Conservation (phyloP, 2,113 vertebrate genomes). For the Salminus brasiliensis region DNA sequence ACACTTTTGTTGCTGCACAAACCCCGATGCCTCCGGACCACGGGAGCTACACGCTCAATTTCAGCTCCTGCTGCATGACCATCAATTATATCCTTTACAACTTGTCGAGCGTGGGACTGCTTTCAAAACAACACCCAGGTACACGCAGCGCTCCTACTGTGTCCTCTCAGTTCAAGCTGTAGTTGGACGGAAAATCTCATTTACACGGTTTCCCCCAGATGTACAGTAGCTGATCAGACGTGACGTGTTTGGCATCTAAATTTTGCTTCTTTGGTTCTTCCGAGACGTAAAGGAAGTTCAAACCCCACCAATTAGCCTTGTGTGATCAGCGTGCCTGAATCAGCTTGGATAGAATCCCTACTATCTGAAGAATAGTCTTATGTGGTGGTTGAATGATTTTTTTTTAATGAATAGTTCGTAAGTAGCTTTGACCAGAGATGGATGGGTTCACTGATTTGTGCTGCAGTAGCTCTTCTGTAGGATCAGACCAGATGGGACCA, state of each 20-base stretch:
- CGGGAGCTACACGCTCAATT: neutral
- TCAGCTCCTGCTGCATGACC: neutral
- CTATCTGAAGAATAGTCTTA: too few relatives aligned
- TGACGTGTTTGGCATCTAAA: neutral
- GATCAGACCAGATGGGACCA: too few relatives aligned
- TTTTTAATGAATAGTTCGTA: too few relatives aligned
- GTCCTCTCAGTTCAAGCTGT: neutral
- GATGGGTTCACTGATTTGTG: too few relatives aligned
- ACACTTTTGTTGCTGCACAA: constrained; percentile 12
- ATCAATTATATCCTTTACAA: neutral
- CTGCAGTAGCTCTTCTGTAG: too few relatives aligned
- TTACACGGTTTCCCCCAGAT: neutral
- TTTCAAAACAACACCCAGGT: neutral
- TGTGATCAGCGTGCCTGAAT: too few relatives aligned
- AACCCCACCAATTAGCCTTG: neutral
- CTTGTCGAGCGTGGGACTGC: neutral
- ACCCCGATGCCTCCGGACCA: neutral
- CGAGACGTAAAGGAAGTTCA: neutral
- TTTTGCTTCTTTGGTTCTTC: too few relatives aligned
- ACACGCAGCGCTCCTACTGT: neutral
- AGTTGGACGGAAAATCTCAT: neutral
- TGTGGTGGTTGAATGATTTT: too few relatives aligned
- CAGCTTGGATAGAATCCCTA: too few relatives aligned
- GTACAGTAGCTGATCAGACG: neutral
- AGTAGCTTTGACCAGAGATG: too few relatives aligned